A percentile compares a stretch with the other conserved stretches of the same genome.
These are phyloP conservation scores for Podocnemis expansa DNA, from an alignment of 2,113 vertebrate genomes.

Conservation along the genomic window DNA sequence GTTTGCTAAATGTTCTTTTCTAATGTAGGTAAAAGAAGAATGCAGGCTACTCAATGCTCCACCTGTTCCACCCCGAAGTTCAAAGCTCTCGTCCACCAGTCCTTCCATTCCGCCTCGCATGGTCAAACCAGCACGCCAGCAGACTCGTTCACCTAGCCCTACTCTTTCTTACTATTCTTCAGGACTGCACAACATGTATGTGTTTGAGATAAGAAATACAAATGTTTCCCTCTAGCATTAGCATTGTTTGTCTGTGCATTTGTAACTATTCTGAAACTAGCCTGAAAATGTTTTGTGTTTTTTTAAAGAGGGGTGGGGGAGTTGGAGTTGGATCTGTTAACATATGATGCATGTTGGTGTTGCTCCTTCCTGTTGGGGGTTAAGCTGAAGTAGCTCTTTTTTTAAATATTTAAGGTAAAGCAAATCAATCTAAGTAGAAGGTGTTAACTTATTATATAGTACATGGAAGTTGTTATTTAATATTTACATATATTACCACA, in stretches of 20 bases:
- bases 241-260: background rate
- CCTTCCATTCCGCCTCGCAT: conserved; percentile 83
- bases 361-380: background rate
- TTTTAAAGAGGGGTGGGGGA: background rate
- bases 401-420: background rate
- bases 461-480: background rate
- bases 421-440: background rate
- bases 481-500: rapidly evolving
- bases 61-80: conserved; percentile 92
- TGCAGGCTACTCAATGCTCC: conserved; percentile 97
- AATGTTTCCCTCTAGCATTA: rapidly evolving
- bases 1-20: conserved; percentile 44
- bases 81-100: conserved; percentile 87
- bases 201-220: conserved; percentile 2
- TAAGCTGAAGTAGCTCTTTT: background rate
- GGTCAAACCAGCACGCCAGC: conserved; percentile 86
- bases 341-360: background rate
- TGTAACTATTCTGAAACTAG: background rate
- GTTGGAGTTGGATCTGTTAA: rapidly evolving
- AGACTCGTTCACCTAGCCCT: conserved; percentile 94
- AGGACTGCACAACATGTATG: conserved; percentile 97
- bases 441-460: background rate
- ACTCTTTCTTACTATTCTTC: conserved; percentile 98
- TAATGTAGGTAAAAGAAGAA: conserved; percentile 92
- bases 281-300: background rate